Percentiles rank a stretch among this genome's conserved stretches.
Conservation (phyloP, 2,113 vertebrate species). For the Callipepla californica region DNA sequence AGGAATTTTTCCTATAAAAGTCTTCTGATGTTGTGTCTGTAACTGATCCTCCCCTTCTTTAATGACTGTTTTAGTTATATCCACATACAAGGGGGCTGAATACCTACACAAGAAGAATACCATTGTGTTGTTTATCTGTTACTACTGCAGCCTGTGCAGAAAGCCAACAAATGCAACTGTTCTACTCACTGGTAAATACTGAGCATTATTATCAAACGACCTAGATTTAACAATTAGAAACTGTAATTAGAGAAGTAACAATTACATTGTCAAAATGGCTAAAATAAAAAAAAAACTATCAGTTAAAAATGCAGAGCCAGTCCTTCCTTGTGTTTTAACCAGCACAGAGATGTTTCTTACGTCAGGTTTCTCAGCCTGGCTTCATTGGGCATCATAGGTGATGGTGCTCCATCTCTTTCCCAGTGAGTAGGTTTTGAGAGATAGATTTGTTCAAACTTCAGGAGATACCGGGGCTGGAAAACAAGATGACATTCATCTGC, state of each 20-base stretch:
- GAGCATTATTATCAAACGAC: background rate
- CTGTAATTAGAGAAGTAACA: background rate
- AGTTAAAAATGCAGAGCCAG: background rate
- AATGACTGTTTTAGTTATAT: slow-evolving; percentile 98
- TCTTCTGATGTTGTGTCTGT: slow-evolving; percentile 98
- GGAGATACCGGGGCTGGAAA: slow-evolving; percentile 91
- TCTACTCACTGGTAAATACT: background rate
- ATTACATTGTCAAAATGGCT: background rate
- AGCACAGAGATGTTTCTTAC: slow-evolving; percentile 74
- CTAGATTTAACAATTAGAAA: background rate
- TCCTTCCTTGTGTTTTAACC: background rate
- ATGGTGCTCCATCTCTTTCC: slow-evolving; percentile 98
- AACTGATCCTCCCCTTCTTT: slow-evolving; percentile 97
- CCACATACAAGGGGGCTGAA: slow-evolving; percentile 96
- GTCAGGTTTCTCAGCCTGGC: slow-evolving; percentile 96
- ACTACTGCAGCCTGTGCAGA: background rate
- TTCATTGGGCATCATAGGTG: slow-evolving; percentile 99
- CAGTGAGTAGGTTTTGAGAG: slow-evolving; percentile 98
- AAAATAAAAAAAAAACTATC: background rate
- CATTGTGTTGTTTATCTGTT: background rate
- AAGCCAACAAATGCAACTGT: background rate
- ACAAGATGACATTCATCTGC: background rate
- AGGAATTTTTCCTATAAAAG: slow-evolving; percentile 98
- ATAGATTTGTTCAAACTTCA: slow-evolving; percentile 99
- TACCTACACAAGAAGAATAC: slow-evolving; percentile 82